Evolutionary conservation across 2,888 invertebrate genomes (phyloP), one percentile per base, ranked within the genome.

Genomic region (Cataglyphis altisquamis): DNA sequence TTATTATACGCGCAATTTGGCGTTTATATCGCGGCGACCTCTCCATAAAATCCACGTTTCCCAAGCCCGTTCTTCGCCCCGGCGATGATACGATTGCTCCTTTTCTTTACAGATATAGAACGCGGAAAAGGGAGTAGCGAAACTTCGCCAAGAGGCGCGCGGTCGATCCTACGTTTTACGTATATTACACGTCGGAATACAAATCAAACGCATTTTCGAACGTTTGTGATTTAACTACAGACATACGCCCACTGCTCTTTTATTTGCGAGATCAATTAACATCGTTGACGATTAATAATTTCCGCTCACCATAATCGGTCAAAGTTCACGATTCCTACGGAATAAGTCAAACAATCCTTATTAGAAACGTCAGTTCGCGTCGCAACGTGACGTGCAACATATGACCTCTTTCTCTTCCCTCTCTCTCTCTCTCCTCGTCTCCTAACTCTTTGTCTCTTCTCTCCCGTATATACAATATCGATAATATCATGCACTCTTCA

Each of bases 51-150:
- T 82, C 67, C 36, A 52, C 74, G 18, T 68, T n/a, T 57, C 48
- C 25, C 62, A 29, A 21, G 25, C n/a, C 75, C 45, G 41, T 48
- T 68, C 73, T 41, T 63, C 52, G 64, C 60, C 55, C 55, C 29
- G 32, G 10, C 45, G 36, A 36, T 36, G 36, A 36, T 36, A 36
- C 36, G 55, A 39, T 80, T 84, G 36, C 45, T 86, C 73, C 68
- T 84, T 90, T 91, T 90, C 84, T 85, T 83, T 89, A 88, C 91
- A 62, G 86, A 91, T 91, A 90, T 91, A 91, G 91, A 85, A 88
- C 63, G 82, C 25, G 62, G 29, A 25, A 77, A 84, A 85, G 64
- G 78, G 81, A 88, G 45, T 55, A 75, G 85, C 63, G 67, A 85
- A 84, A 86, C 67, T 52, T n/a, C 1, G 67, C 55, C 67, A 77